A percentile compares a stretch with the other conserved stretches of the same genome.
These are phyloP conservation scores for Trachurus trachurus DNA, from an alignment of 2,797 vertebrate genomes.

Conservation along the genomic window DNA sequence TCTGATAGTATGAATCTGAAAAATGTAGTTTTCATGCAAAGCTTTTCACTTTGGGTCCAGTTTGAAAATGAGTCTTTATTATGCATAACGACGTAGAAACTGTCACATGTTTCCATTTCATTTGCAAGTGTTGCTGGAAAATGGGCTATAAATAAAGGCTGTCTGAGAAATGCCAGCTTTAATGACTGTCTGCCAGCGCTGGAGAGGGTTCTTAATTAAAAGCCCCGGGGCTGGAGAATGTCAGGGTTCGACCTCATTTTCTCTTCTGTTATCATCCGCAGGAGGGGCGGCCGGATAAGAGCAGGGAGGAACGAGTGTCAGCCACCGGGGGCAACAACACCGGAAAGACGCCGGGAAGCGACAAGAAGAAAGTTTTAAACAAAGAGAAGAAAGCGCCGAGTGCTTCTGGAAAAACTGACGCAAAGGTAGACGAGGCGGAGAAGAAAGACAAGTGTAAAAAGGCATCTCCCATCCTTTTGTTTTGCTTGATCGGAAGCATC, in stretches of 20 bases:
- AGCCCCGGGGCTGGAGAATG: slow-evolving; percentile 57
- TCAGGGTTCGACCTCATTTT: slow-evolving; percentile 59
- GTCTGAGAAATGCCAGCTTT: slow-evolving; percentile 55
- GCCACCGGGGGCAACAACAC: slow-evolving; percentile 81
- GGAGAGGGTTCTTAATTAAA: slow-evolving; percentile 49
- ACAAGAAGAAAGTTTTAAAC: slow-evolving; percentile 69
- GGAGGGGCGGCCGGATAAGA: slow-evolving; percentile 77
- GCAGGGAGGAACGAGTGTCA: slow-evolving; percentile 83
- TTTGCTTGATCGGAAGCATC: slow-evolving; percentile 17
- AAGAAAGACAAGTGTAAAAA: slow-evolving; percentile 65
- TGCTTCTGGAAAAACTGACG: slow-evolving; percentile 28
- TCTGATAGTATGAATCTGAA: no score
- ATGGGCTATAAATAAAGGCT: slow-evolving; percentile 57
- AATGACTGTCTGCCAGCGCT: slow-evolving; percentile 38
- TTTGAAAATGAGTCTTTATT: not conserved
- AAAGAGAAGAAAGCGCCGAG: slow-evolving; percentile 66
- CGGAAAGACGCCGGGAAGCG: slow-evolving; percentile 79
- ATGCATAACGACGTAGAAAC: not conserved
- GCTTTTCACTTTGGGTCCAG: not conserved
- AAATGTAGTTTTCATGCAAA: not conserved
- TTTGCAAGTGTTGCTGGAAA: slow-evolving; percentile 27
- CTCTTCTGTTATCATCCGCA: slow-evolving; percentile 81
- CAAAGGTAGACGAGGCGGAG: slow-evolving; percentile 58
- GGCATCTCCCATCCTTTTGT: not conserved
- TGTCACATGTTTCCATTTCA: slow-evolving; percentile 2